Conservation (phyloP, 2,797 vertebrate genomes). For the Anomalospiza imberbis region DNA sequence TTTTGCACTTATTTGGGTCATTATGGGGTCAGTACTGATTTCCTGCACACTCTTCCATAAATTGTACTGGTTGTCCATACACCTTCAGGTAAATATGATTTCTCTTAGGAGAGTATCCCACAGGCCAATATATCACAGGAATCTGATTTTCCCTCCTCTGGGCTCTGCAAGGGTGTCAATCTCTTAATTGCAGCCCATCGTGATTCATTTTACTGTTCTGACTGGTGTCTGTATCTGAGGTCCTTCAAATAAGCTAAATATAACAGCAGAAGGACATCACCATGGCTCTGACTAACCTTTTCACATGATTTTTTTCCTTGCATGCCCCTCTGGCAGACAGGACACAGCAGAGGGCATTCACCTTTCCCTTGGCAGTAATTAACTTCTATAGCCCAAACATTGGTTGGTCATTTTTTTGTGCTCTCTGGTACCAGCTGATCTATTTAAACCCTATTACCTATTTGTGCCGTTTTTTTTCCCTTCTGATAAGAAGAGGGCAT, state of each 20-base stretch:
- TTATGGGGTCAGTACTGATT: not conserved
- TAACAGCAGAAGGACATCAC: not conserved
- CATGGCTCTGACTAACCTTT: not conserved
- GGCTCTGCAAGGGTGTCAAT: not conserved
- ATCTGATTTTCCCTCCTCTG: not conserved
- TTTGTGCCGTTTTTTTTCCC: not conserved
- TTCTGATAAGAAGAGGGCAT: not conserved
- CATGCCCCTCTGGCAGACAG: not conserved
- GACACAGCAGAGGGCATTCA: not conserved
- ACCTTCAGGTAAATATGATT: not conserved
- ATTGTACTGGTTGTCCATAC: not conserved
- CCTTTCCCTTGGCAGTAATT: not conserved
- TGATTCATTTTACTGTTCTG: not conserved
- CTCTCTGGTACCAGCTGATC: not conserved
- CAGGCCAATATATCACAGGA: not conserved
- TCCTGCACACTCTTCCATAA: not conserved
- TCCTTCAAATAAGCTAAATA: conserved; percentile 6
- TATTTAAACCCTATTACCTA: not conserved
- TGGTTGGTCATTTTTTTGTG: not conserved
- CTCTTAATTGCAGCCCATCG: not conserved
- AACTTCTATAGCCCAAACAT: not conserved
- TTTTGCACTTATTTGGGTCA: not conserved
- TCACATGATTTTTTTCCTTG: not conserved
- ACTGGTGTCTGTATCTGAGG: not conserved
- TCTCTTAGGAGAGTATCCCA: not conserved